These are phyloP conservation scores for Atta cephalotes DNA, from an alignment of 1,140 invertebrate species.

Conservation along the genomic window DNA sequence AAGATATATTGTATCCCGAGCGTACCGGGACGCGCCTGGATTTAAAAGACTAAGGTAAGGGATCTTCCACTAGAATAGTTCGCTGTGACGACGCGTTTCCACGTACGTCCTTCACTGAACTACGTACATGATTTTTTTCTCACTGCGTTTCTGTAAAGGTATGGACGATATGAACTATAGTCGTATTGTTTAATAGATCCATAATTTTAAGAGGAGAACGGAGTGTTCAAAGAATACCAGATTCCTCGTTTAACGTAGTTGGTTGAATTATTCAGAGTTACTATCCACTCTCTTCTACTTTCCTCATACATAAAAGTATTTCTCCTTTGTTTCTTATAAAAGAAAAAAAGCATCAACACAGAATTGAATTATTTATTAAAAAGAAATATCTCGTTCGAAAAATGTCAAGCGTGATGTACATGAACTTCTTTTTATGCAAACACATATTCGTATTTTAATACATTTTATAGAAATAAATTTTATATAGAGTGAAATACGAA, in stretches of 20 bases:
- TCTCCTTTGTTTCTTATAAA: neutral
- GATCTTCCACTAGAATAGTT: constrained; percentile 39
- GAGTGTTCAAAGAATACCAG: neutral
- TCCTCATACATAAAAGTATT: constrained; percentile 13
- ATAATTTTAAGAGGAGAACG: constrained; percentile 2
- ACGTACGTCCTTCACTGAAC: neutral
- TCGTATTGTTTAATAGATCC: constrained; percentile 6
- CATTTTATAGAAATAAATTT: neutral
- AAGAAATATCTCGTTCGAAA: neutral
- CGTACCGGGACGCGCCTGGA: constrained; percentile 41
- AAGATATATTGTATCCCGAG: constrained; percentile 41
- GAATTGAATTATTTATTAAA: constrained; percentile 23
- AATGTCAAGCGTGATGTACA: neutral
- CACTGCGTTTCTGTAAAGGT: neutral
- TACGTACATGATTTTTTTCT: neutral
- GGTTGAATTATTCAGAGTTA: constrained; percentile 41
- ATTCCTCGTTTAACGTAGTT: constrained; percentile 1
- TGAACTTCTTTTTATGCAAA: neutral
- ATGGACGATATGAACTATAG: neutral
- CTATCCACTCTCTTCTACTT: neutral
- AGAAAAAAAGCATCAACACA: neutral
- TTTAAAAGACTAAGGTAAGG: constrained; percentile 58
- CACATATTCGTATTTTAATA: neutral
- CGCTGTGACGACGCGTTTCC: constrained; percentile 24
- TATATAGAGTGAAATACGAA: neutral